Evolutionary conservation across 2,797 vertebrate species (phyloP).

Genomic region (Silurus lanzhouensis): DNA sequence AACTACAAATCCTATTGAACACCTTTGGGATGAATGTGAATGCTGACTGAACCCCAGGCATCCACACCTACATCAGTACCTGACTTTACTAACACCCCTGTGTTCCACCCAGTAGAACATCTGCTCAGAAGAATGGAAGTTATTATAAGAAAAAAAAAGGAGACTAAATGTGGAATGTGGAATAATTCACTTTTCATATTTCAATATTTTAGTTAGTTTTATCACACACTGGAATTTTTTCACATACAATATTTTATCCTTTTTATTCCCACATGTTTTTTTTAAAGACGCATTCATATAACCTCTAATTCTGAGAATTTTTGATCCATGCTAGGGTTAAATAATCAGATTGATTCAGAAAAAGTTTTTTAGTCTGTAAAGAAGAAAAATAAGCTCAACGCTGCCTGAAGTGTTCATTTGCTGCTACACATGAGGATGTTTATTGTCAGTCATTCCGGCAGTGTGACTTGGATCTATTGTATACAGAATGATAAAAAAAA

Average conservation of each 20-base stretch:
- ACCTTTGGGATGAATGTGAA: too few relatives aligned
- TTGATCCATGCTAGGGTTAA: not conserved
- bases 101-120: too few relatives aligned
- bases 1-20: too few relatives aligned
- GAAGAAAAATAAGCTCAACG: not conserved
- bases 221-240: not conserved
- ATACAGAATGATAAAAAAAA: conserved; percentile 14
- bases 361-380: not conserved
- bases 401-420: conserved; percentile 12
- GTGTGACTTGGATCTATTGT: conserved; percentile 32
- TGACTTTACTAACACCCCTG: too few relatives aligned
- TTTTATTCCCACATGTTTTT: too few relatives aligned
- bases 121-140: too few relatives aligned
- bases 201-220: not conserved
- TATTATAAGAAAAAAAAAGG: too few relatives aligned
- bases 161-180: not conserved
- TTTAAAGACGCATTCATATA: not conserved
- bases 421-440: conserved; percentile 15
- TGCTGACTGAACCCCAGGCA: too few relatives aligned
- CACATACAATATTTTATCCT: too few relatives aligned
- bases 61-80: too few relatives aligned
- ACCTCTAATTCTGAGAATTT: not conserved
- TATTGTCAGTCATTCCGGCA: conserved; percentile 23
- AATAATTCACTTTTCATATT: not conserved
- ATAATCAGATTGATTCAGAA: not conserved